phyloP scores from a whole-genome alignment of 2,113 vertebrate species.

The Petrocephalus microphthalmus region DNA sequence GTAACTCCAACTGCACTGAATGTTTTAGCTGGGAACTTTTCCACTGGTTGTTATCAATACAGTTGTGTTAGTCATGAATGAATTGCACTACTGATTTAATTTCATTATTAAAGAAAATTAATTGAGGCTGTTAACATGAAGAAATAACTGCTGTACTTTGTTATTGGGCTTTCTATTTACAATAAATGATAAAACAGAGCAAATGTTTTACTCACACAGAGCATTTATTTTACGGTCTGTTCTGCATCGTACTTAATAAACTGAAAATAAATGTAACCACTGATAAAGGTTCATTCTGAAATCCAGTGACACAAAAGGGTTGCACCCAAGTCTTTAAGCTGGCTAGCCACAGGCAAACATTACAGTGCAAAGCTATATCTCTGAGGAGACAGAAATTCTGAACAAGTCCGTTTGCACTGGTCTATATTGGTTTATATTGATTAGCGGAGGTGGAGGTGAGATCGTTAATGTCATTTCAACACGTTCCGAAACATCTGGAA shows the following conservation, averaged over 20 bases:
- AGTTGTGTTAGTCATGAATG: background rate
- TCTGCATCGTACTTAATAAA: too few species aligned
- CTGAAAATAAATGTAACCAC: background rate
- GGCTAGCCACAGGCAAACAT: background rate
- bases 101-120: background rate
- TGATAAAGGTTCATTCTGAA: background rate
- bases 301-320: background rate
- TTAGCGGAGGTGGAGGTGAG: background rate
- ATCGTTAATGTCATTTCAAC: background rate
- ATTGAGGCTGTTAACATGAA: background rate
- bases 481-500: background rate
- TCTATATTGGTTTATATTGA: background rate
- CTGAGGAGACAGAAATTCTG: background rate
- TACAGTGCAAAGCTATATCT: background rate
- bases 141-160: background rate
- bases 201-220: background rate
- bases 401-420: background rate
- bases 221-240: background rate
- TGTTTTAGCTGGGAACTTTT: background rate
- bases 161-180: background rate
- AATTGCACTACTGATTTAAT: background rate
- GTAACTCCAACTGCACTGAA: background rate
- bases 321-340: background rate
- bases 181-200: too few species aligned
- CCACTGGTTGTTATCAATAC: background rate